phyloP scores from a whole-genome alignment of 1,140 invertebrate species.

The Lasioglossum baleicum region DNA sequence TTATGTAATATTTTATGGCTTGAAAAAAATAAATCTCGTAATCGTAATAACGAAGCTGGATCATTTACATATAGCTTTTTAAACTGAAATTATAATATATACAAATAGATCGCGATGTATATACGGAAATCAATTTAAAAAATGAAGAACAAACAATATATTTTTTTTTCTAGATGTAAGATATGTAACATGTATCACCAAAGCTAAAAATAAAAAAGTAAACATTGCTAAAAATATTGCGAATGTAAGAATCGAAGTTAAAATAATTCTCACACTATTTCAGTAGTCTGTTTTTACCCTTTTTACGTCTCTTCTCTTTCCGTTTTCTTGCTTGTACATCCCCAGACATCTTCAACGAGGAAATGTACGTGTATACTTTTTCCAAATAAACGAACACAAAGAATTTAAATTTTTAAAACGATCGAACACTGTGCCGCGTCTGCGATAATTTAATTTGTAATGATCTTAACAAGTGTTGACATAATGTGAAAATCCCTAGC shows the following conservation, averaged over 20 bases:
- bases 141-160: not conserved
- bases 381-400: conserved; percentile 23
- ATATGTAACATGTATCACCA: not conserved
- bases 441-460: conserved; percentile 62
- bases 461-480: conserved; percentile 44
- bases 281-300: conserved; percentile 80
- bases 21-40: not conserved
- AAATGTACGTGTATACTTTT: conserved; percentile 33
- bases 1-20: not conserved
- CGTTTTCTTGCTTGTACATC: conserved; percentile 87
- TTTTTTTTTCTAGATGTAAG: not conserved
- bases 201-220: conserved; percentile 57
- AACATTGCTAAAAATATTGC: conserved; percentile 71
- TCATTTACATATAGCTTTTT: not conserved
- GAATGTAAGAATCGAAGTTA: conserved; percentile 55
- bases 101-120: too few relatives aligned
- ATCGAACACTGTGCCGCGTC: conserved; percentile 39
- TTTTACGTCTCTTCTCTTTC: conserved; percentile 86
- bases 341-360: conserved; percentile 83
- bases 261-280: conserved; percentile 62
- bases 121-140: not conserved
- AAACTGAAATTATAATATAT: not conserved
- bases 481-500: conserved; percentile 45
- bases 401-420: conserved; percentile 46
- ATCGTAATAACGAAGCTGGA: not conserved